Conservation (phyloP, 2,888 invertebrate species). For the Esperia sulphurella region DNA sequence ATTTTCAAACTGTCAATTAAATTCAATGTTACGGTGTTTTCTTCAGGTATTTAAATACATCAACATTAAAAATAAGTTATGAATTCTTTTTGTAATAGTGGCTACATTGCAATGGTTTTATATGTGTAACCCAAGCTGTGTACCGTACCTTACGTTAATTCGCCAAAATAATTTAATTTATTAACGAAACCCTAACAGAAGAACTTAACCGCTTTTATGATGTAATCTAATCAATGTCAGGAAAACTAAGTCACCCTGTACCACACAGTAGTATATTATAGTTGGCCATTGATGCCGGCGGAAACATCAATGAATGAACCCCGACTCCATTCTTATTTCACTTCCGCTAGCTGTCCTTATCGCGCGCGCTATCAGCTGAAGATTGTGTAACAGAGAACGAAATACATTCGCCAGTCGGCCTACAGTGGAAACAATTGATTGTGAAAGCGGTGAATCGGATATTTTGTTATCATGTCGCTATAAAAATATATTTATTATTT, state of each 20-base stretch:
- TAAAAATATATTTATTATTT: conserved; percentile 4
- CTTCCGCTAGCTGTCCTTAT: conserved; percentile 58
- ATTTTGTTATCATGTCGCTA: conserved; percentile 19
- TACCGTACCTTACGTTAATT: no score
- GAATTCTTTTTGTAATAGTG: no score
- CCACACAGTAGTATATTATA: conserved; percentile 14
- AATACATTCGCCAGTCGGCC: conserved; percentile 23
- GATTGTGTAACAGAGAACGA: conserved; percentile 30
- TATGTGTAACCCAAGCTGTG: no score
- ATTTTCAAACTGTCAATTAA: no score
- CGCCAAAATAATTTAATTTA: no score
- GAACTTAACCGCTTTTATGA: not conserved
- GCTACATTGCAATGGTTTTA: no score
- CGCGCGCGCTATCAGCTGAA: conserved; percentile 20
- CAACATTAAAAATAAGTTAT: no score
- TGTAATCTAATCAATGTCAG: conserved; percentile 4
- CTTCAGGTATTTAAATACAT: no score
- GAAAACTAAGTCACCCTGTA: conserved; percentile 12
- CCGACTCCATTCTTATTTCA: conserved; percentile 53
- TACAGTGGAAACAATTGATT: conserved; percentile 45
- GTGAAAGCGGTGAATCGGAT: conserved; percentile 40
- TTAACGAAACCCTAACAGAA: no score
- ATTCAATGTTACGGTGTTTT: no score
- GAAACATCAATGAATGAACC: conserved; percentile 64
- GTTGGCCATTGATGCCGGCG: conserved; percentile 41